These are phyloP conservation scores for Hypena proboscidalis DNA, from an alignment of 2,888 invertebrate species.

Conservation along the genomic window DNA sequence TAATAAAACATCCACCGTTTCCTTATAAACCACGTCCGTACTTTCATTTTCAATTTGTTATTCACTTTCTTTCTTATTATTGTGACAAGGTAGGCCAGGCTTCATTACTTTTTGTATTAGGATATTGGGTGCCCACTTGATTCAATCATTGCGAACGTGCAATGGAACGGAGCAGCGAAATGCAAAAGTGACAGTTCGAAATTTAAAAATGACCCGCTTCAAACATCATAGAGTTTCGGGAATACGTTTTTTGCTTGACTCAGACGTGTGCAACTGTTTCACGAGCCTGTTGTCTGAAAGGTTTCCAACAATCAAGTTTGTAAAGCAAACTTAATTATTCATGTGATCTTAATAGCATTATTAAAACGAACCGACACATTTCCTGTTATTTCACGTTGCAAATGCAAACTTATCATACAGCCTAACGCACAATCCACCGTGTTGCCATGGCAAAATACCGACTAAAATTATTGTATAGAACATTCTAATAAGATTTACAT, in stretches of 20 bases:
- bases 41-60: slow-evolving; percentile 46
- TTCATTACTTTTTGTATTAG: slow-evolving; percentile 35
- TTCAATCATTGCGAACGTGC: slow-evolving; percentile 32
- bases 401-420: too few relatives aligned
- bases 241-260: background rate
- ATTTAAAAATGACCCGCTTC: slow-evolving; percentile 7
- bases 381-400: too few relatives aligned
- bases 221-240: background rate
- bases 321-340: too few relatives aligned
- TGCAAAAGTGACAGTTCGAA: slow-evolving; percentile 17
- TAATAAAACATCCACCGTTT: slow-evolving; percentile 7
- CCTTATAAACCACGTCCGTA: slow-evolving; percentile 27
- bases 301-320: too few relatives aligned
- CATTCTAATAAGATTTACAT: slow-evolving; percentile 31
- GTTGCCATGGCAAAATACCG: slow-evolving; percentile 1
- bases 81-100: slow-evolving; percentile 33
- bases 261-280: too few relatives aligned
- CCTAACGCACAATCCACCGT: background rate
- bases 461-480: slow-evolving; percentile 19
- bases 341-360: too few relatives aligned
- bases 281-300: too few relatives aligned
- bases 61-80: slow-evolving; percentile 48
- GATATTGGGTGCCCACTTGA: slow-evolving; percentile 17
- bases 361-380: too few relatives aligned
- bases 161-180: slow-evolving; percentile 29